Evolutionary conservation across 2,113 vertebrate species (phyloP).

Genomic region (Chlorodrepanis virens): DNA sequence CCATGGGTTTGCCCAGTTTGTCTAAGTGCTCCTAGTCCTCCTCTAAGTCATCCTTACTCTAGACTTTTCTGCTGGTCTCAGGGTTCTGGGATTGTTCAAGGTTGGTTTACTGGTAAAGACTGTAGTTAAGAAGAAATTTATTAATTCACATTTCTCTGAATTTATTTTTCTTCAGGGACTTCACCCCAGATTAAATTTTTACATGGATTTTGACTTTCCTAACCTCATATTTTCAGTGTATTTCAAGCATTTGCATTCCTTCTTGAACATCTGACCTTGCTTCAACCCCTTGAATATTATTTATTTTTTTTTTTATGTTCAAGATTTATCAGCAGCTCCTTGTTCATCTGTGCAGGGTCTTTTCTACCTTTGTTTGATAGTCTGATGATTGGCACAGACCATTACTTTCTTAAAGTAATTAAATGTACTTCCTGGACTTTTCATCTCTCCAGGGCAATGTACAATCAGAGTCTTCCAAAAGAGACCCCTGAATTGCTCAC

Average conservation of each 20-base stretch:
- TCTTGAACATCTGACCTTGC: neutral
- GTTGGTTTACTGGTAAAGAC: neutral
- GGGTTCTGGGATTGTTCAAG: neutral
- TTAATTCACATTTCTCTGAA: neutral
- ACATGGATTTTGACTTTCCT: neutral
- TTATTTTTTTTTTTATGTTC: neutral
- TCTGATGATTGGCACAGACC: neutral
- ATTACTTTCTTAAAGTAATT: neutral
- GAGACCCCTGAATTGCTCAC: neutral
- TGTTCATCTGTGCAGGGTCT: neutral
- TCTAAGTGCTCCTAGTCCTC: neutral
- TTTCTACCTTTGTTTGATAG: neutral
- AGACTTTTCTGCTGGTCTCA: neutral
- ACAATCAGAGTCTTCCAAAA: neutral
- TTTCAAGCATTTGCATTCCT: neutral
- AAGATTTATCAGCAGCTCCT: neutral
- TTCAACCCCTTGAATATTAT: neutral
- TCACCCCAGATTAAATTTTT: neutral
- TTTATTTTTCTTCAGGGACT: neutral
- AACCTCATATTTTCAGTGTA: neutral
- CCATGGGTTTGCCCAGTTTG: neutral
- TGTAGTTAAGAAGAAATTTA: neutral
- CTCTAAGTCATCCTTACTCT: neutral
- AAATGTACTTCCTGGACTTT: neutral
- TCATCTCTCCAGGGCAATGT: neutral